Conservation (phyloP, 2,888 invertebrate species). For the Geophilus truncorum region DNA sequence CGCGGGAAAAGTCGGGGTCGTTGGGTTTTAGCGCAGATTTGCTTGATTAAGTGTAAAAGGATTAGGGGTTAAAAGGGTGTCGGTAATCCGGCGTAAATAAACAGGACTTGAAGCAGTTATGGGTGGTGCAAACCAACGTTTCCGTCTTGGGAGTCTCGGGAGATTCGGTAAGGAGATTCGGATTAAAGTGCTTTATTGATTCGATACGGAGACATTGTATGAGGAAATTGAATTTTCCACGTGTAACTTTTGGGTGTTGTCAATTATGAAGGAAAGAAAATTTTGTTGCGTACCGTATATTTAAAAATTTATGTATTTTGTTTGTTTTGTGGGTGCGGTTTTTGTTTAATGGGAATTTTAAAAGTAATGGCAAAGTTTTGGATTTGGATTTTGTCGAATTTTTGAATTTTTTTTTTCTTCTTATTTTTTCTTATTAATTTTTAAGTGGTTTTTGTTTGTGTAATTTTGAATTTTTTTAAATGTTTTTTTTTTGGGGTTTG, state of each 20-base stretch:
- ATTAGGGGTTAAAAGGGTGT: neutral
- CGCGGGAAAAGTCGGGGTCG: neutral
- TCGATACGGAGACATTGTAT: neutral
- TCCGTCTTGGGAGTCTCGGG: neutral
- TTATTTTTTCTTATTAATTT: too few species aligned
- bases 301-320: too few species aligned
- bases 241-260: neutral
- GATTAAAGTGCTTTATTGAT: conserved; percentile 7
- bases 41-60: neutral
- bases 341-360: too few species aligned
- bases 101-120: neutral
- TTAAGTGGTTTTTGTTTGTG: too few species aligned
- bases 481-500: too few species aligned
- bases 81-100: neutral
- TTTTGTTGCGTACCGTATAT: too few species aligned
- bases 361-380: too few species aligned
- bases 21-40: neutral
- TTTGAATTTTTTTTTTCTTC: too few species aligned
- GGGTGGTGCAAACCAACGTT: neutral
- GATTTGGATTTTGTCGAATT: too few species aligned
- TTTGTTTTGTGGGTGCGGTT: too few species aligned
- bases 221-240: neutral
- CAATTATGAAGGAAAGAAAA: neutral
- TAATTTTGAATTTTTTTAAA: too few species aligned
- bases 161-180: conserved; percentile 1